Evolutionary conservation across 1,140 invertebrate genomes (phyloP).

Genomic region (Trachymyrmex septentrionalis): DNA sequence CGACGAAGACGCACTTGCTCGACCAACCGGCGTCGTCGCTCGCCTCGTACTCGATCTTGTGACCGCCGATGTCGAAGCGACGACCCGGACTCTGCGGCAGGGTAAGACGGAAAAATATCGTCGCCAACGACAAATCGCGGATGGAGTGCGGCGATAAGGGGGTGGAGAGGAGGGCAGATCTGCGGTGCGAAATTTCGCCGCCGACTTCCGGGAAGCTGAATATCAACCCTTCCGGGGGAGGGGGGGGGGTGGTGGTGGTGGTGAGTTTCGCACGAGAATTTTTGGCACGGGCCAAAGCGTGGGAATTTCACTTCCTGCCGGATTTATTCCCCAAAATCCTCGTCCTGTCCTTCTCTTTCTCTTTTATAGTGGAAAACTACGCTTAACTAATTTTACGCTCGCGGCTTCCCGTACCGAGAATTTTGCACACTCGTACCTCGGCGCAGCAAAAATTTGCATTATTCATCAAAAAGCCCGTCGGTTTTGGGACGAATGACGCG

Average conservation of each 20-base stretch:
- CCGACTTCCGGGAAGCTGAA: constrained; percentile 12
- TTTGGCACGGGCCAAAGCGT: not conserved
- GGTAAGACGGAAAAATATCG: not conserved
- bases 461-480: constrained; percentile 29
- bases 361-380: constrained; percentile 17
- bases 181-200: not conserved
- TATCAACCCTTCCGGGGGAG: not conserved
- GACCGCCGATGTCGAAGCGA: constrained; percentile 81
- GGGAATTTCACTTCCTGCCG: not conserved
- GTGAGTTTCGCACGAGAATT: not conserved
- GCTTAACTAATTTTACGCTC: constrained; percentile 49
- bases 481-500: not conserved
- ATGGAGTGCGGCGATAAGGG: not conserved
- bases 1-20: constrained; percentile 84
- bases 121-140: not conserved
- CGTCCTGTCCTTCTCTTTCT: not conserved
- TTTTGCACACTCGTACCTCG: not conserved
- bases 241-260: too few species aligned
- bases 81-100: constrained; percentile 81
- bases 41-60: constrained; percentile 84
- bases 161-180: not conserved
- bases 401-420: not conserved
- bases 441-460: constrained; percentile 35
- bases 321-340: constrained; percentile 39
- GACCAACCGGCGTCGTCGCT: constrained; percentile 86